Conservation (phyloP, 2,888 invertebrate genomes). For the Heliconius ismenius region DNA sequence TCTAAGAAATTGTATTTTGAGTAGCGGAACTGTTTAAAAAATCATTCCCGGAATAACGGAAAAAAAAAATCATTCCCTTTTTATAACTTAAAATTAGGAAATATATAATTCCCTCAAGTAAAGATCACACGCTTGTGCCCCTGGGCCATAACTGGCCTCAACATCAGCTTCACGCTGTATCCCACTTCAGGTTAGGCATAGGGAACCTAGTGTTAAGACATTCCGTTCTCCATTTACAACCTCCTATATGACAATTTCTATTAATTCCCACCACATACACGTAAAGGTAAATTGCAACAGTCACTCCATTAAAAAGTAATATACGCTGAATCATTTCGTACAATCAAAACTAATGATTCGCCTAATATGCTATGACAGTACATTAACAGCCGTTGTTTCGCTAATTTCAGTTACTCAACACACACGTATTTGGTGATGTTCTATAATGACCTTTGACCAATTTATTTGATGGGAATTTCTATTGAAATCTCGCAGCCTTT, state of each 20-base stretch:
- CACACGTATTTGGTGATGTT: conserved; percentile 16
- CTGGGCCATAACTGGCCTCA: too few relatives aligned
- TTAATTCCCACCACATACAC: neutral
- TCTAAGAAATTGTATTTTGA: too few relatives aligned
- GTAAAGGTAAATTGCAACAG: neutral
- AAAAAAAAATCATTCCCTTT: too few relatives aligned
- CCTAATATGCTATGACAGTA: conserved; percentile 69
- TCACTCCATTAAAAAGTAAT: conserved; percentile 47
- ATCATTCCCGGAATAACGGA: too few relatives aligned
- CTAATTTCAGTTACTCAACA: conserved; percentile 27
- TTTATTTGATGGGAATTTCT: conserved; percentile 19
- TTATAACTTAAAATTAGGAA: too few relatives aligned
- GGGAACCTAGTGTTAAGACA: neutral
- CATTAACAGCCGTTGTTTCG: conserved; percentile 55
- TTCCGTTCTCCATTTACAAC: neutral
- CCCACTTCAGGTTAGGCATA: neutral
- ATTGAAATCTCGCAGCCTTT: neutral
- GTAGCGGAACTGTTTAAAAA: too few relatives aligned
- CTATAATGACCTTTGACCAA: conserved; percentile 22
- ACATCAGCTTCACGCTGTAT: neutral
- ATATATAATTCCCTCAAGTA: too few relatives aligned
- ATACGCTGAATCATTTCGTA: conserved; percentile 68
- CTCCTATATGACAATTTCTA: neutral
- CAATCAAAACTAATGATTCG: conserved; percentile 79
- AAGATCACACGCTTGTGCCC: too few relatives aligned